Base-by-base conservation (phyloP, 1,140 invertebrate species). In the Aphidius ervi region DNA sequence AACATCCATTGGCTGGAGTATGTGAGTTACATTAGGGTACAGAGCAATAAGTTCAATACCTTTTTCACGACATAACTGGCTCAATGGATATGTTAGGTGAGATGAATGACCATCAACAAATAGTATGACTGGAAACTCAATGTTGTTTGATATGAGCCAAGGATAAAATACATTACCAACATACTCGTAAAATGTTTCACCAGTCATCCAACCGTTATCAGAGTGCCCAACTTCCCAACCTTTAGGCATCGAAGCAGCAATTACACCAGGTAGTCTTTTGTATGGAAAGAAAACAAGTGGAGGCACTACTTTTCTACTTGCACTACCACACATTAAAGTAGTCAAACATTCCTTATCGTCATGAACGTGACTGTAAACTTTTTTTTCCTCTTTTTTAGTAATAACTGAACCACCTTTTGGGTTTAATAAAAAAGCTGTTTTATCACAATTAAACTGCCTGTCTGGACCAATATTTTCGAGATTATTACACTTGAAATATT, bases 171-270 rank as follows among this genome's bases (percentile, higher is more conserved):
- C 63, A 65, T 77, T 73, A 23, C 66, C 5, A 59, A 56, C 8
- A 70, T 68, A 65, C 73, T 57, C 60, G 31, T 52, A 78, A 65
- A 77, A 79, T 16, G 61, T 55, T 67, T 67, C 66, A 39, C 52
- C 67, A 47, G 53, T 76, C 76, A 77, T 77, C 77, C 76, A 79
- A 7, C 76, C 73, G 50, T 62, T 70, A n/a, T 76, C 70, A 41
- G 71, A n/a, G 8, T 16, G 43, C 16, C 73, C 40, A 59, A 42
- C 43, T 68, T 70, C 61, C 74, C 70, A n/a, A 67, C 23, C 9
- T 70, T 63, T 47, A 66, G 64, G 9, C 65, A 71, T 46, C 63
- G 57, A 6, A 6, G 5, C 42, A 5, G 9, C 42, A 43, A 43
- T 43, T 43, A 6, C 9, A 5, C 42, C 9, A 43, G 42, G 9